These are phyloP conservation scores for Labroides dimidiatus DNA, from an alignment of 2,797 vertebrate species.

Conservation along the genomic window DNA sequence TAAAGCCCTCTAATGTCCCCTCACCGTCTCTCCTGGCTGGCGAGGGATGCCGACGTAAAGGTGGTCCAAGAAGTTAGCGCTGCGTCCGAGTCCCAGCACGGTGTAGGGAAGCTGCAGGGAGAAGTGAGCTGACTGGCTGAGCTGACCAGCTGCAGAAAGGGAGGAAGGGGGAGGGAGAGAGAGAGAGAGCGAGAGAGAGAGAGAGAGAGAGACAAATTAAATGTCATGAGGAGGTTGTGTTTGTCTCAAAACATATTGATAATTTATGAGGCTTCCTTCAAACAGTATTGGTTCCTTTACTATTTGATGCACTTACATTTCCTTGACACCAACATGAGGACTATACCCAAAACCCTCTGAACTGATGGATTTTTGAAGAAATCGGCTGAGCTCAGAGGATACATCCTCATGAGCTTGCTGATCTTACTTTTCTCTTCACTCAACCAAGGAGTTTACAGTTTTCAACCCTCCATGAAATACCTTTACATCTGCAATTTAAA, in stretches of 20 bases:
- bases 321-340: no score
- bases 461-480: no score
- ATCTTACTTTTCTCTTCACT: not conserved
- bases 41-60: slow-evolving; percentile 94
- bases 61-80: slow-evolving; percentile 97
- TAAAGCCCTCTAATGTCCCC: slow-evolving; percentile 19
- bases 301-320: no score
- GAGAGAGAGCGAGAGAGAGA: slow-evolving; percentile 13
- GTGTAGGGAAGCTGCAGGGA: slow-evolving; percentile 97
- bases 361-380: no score
- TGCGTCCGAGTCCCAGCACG: slow-evolving; percentile 94
- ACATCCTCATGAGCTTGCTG: not conserved
- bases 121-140: slow-evolving; percentile 95
- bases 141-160: slow-evolving; percentile 91
- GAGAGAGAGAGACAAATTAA: slow-evolving; percentile 7
- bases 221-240: not conserved
- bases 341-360: no score
- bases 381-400: no score
- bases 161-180: no score
- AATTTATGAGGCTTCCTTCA: no score
- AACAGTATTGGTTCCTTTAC: no score
- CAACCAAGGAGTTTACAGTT: no score
- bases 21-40: slow-evolving; percentile 88
- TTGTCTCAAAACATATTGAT: not conserved
- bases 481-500: no score